Evolutionary conservation across 2,888 invertebrate genomes (phyloP).

Genomic region (Pemphredon lugubris): DNA sequence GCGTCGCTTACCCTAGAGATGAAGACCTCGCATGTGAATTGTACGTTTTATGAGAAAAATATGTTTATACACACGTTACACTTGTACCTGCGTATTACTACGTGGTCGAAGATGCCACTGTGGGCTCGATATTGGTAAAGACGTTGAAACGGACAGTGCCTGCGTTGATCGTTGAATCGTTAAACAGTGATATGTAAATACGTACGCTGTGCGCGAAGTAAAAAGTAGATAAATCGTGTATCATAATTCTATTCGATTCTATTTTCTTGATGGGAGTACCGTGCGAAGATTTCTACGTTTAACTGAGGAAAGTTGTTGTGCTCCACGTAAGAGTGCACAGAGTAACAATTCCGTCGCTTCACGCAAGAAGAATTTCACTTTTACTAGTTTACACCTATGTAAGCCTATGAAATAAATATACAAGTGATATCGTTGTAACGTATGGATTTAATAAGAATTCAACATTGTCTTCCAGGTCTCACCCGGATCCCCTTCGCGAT

Average conservation of each 20-base stretch:
- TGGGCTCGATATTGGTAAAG: too few relatives aligned
- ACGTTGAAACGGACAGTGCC: constrained; percentile 30
- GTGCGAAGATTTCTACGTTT: constrained; percentile 23
- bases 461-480: neutral
- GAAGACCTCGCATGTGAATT: constrained; percentile 53
- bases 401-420: constrained; percentile 38
- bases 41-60: neutral
- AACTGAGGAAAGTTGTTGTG: constrained; percentile 27
- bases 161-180: constrained; percentile 30
- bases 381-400: constrained; percentile 32
- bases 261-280: constrained; percentile 34
- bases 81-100: neutral
- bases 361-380: constrained; percentile 39
- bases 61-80: too few relatives aligned
- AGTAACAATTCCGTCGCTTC: constrained; percentile 15
- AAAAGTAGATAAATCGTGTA: neutral
- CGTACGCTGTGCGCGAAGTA: neutral
- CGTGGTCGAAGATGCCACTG: neutral
- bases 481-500: neutral
- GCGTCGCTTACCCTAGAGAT: constrained; percentile 43
- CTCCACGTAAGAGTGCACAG: constrained; percentile 19
- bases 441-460: constrained; percentile 11
- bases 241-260: constrained; percentile 29
- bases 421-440: constrained; percentile 22
- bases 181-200: neutral